Evolutionary conservation across 2,113 vertebrate genomes (phyloP), one percentile per base, ranked within the genome.

Genomic region (Ammodytes dubius): DNA sequence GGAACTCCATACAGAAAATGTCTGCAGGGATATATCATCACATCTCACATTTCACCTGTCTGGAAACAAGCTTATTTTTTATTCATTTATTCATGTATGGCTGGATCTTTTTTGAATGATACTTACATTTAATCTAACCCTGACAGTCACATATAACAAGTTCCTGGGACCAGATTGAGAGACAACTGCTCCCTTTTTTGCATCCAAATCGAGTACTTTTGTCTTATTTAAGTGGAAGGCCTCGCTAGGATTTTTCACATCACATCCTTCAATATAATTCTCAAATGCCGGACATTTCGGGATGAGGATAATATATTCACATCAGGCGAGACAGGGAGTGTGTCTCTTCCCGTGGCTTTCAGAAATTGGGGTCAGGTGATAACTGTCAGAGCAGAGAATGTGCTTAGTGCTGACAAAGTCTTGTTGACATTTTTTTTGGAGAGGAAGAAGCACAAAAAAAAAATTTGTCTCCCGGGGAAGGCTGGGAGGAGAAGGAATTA

Each of bases 311-410:
- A 93, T 91, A 87, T 89, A 91, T 93, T 93, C 87, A 89, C 82
- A 83, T 76, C 77, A 84, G 63, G 84, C 63, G 58, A 46, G 52
- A 49, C 27, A 27, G 27, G 77, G 68, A 86, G 87, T 66, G 82
- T 66, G 70, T 87, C 88, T 87, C 81, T 70, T 81, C 81, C 27
- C 54, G 60, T 61, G 84, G 75, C 90, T 89, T 79, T 86, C 73
- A 77, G 91, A 94, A 93, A 95, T 94, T 95, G 94, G 86, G 92
- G 93, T 94, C 92, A 94, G 87, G 85, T 93, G 90, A 88, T 91
- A 91, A 91, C 92, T 89, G 91, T 91, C 89, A 88, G 87, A 74
- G 86, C 81, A 86, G 82, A 87, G 87, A 86, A 86, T 88, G 79
- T 85, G 83, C 88, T 91, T 81, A 84, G 79, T 84, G 90, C 89